Percentiles rank a stretch among this genome's conserved stretches.
Conservation (phyloP, 2,113 vertebrate genomes). For the Lucifuga dentata region DNA sequence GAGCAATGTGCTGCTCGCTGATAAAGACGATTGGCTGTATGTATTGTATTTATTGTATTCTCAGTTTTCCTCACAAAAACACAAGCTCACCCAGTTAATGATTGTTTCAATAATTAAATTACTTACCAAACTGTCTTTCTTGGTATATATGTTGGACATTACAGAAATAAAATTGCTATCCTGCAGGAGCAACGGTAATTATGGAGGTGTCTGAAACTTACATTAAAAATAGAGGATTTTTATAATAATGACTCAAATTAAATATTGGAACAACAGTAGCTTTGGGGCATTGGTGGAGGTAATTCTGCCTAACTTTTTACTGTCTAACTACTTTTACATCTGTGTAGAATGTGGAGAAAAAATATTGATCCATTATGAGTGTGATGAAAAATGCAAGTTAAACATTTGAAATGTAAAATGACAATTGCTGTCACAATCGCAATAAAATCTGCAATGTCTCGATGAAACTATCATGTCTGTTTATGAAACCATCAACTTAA, state of each 20-base stretch:
- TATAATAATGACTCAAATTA: background rate
- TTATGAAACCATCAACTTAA: background rate
- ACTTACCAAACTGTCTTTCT: constrained; percentile 48
- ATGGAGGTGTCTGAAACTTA: constrained; percentile 8
- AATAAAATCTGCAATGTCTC: too few species aligned
- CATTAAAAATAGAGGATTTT: background rate
- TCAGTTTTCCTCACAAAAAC: constrained; percentile 15
- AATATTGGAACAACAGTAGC: too few species aligned
- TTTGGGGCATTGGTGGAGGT: too few species aligned
- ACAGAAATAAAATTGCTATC: constrained; percentile 55
- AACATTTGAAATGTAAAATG: too few species aligned
- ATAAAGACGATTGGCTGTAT: constrained; percentile 71
- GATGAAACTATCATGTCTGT: background rate
- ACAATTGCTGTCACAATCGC: too few species aligned
- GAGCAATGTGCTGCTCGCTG: constrained; percentile 73
- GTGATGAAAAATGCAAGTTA: too few species aligned
- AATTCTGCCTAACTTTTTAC: too few species aligned
- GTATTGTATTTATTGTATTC: constrained; percentile 65
- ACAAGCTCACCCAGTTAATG: constrained; percentile 43
- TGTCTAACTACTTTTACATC: too few species aligned
- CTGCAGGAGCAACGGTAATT: constrained; percentile 33
- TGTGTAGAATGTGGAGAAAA: too few species aligned
- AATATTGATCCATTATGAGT: too few species aligned
- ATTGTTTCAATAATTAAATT: constrained; percentile 72
- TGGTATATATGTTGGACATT: constrained; percentile 56